These are phyloP conservation scores for Acyrthosiphon pisum DNA, from an alignment of 1,140 invertebrate species.

Conservation along the genomic window DNA sequence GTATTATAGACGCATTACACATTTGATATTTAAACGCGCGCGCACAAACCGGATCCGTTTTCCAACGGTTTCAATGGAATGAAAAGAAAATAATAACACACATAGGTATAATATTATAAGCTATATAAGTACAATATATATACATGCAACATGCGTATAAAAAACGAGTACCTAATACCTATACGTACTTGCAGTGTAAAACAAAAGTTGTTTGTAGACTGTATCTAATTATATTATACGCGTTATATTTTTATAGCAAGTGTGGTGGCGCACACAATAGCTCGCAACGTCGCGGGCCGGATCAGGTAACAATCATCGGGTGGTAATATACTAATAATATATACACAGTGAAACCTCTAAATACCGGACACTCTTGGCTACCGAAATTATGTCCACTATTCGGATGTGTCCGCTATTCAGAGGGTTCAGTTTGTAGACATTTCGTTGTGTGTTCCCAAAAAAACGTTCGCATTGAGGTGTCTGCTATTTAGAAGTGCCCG, in stretches of 20 bases:
- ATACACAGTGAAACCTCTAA: too few relatives aligned
- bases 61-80: conserved; percentile 29
- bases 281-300: not conserved
- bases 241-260: conserved; percentile 4
- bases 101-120: too few relatives aligned
- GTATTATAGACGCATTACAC: too few relatives aligned
- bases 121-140: too few relatives aligned
- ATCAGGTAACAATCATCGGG: not conserved
- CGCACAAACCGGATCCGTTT: not conserved
- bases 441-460: too few relatives aligned
- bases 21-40: not conserved
- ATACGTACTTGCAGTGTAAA: not conserved
- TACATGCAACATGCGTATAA: not conserved
- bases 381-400: too few relatives aligned
- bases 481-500: too few relatives aligned
- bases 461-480: too few relatives aligned
- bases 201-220: not conserved
- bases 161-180: not conserved
- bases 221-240: too few relatives aligned
- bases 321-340: not conserved
- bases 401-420: too few relatives aligned
- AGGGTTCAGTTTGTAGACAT: too few relatives aligned
- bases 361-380: too few relatives aligned
- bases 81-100: not conserved
- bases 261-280: not conserved